Conservation (phyloP, 1,140 invertebrate genomes). For the Drosophila sucinea region DNA sequence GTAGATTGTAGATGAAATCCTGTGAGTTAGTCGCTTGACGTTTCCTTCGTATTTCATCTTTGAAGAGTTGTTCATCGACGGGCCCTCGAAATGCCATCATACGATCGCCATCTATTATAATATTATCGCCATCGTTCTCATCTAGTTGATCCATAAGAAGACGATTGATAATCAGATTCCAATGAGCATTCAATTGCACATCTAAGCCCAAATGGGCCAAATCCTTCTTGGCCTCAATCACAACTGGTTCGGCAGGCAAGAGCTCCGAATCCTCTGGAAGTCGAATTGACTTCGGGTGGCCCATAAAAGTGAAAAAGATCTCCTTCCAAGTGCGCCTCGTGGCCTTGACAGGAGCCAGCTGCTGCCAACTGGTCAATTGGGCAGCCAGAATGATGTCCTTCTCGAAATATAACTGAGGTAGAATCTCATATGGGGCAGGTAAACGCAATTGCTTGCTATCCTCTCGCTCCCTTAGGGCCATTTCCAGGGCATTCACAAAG, state of each 20-base stretch:
- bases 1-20: conserved; percentile 27
- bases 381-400: conserved; percentile 44
- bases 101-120: conserved; percentile 53
- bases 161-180: conserved; percentile 49
- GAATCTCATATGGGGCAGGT: conserved; percentile 86
- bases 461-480: conserved; percentile 84
- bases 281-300: background rate
- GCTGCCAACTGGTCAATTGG: conserved; percentile 48
- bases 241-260: conserved; percentile 38
- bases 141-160: conserved; percentile 27
- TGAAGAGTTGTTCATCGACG: conserved; percentile 23
- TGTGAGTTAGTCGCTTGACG: background rate
- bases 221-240: conserved; percentile 35
- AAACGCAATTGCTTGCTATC: conserved; percentile 85
- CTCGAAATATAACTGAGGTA: conserved; percentile 85
- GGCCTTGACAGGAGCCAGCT: conserved; percentile 30
- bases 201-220: conserved; percentile 38
- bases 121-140: background rate
- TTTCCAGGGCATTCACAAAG: conserved; percentile 85
- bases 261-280: conserved; percentile 8
- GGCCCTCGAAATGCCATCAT: conserved; percentile 41
- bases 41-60: background rate
- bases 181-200: conserved; percentile 49
- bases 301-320: conserved; percentile 12
- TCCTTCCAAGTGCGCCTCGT: conserved; percentile 38